These are phyloP conservation scores for Epiblema foenella DNA, from an alignment of 2,888 invertebrate genomes.

Conservation along the genomic window DNA sequence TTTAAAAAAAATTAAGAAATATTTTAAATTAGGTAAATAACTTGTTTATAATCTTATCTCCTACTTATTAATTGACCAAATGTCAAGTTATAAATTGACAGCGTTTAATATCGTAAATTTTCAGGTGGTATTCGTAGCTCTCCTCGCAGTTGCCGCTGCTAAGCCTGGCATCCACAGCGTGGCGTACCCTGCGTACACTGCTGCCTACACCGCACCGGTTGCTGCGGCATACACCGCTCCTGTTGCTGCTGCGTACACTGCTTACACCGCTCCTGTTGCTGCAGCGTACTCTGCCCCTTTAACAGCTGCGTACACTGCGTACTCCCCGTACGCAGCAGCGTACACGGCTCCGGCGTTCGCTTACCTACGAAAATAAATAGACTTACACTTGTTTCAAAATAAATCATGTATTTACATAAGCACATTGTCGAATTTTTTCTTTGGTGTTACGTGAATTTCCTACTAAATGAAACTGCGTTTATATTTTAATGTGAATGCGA, in stretches of 20 bases:
- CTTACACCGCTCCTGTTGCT: constrained; percentile 33
- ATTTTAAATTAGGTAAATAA: too few relatives aligned
- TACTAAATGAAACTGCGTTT: too few relatives aligned
- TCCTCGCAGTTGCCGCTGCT: constrained; percentile 71
- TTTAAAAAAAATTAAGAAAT: too few relatives aligned
- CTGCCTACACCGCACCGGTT: constrained; percentile 70
- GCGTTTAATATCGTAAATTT: constrained; percentile 7
- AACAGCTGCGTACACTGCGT: constrained; percentile 39
- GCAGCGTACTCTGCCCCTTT: constrained; percentile 52
- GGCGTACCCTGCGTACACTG: constrained; percentile 58
- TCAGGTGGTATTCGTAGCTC: constrained; percentile 70
- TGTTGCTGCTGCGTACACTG: constrained; percentile 46
- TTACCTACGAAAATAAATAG: constrained; percentile 37
- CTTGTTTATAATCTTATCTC: too few relatives aligned
- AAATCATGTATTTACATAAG: background rate
- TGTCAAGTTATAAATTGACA: background rate
- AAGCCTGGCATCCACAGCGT: constrained; percentile 75
- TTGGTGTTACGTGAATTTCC: background rate
- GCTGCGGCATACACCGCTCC: constrained; percentile 50
- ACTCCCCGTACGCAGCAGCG: constrained; percentile 45
- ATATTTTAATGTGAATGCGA: too few relatives aligned
- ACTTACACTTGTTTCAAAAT: constrained; percentile 4
- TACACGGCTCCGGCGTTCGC: constrained; percentile 38
- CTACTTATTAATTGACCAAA: background rate
- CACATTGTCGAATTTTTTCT: background rate